A percentile compares a stretch with the other conserved stretches of the same genome.
phyloP scores from a whole-genome alignment of 2,113 vertebrate genomes.

The Etia nguti region DNA sequence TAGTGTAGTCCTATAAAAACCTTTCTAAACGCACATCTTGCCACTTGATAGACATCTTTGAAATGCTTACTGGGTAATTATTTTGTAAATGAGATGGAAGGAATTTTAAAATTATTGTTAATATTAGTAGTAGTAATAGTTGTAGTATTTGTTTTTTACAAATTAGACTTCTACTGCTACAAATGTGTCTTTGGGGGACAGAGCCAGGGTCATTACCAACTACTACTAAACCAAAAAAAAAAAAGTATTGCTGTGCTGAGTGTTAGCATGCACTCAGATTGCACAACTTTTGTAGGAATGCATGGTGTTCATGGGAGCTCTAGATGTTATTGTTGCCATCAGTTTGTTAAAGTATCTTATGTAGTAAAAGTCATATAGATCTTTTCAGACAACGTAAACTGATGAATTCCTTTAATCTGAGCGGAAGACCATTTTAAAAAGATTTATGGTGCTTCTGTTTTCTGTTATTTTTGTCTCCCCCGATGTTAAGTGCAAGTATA shows the following conservation, averaged over 20 bases:
- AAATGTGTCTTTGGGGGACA: fast-evolving
- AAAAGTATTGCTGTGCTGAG: neutral
- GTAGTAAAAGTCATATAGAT: neutral
- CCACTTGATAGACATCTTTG: neutral
- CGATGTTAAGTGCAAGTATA: neutral
- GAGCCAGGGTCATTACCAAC: fast-evolving
- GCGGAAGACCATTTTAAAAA: neutral
- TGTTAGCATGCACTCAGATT: neutral
- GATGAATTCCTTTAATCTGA: neutral
- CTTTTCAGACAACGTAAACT: neutral
- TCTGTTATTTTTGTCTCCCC: neutral
- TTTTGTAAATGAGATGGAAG: neutral
- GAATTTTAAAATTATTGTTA: neutral
- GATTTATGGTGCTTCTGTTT: neutral
- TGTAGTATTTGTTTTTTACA: fast-evolving
- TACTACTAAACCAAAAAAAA: neutral
- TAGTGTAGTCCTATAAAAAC: neutral
- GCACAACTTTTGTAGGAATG: fast-evolving
- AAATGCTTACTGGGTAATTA: neutral
- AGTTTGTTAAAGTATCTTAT: neutral
- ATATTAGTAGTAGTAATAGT: neutral
- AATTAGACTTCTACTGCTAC: neutral
- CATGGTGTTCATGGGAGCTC: neutral
- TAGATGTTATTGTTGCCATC: neutral
- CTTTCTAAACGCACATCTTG: neutral